phyloP scores from a whole-genome alignment of 1,140 invertebrate genomes.

The Nasonia vitripennis region DNA sequence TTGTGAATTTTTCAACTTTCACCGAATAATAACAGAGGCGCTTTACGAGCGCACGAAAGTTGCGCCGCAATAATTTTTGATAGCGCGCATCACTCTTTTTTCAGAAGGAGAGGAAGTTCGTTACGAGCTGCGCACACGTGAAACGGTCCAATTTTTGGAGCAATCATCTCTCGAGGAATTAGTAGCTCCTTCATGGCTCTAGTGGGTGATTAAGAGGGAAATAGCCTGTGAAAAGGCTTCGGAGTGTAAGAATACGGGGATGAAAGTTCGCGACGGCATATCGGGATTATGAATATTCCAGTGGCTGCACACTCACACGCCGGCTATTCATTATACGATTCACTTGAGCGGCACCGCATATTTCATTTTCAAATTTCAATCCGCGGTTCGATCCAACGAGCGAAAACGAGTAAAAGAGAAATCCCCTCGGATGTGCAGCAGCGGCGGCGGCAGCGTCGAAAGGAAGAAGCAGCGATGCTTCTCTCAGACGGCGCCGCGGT shows the following conservation, averaged over 20 bases:
- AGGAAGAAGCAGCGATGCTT: background rate
- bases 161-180: too few species aligned
- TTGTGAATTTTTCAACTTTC: constrained; percentile 4
- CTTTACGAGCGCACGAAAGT: background rate
- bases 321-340: background rate
- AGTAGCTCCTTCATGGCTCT: too few species aligned
- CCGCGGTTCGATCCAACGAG: too few species aligned
- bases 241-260: too few species aligned
- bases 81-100: background rate
- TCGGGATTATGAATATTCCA: background rate
- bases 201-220: too few species aligned
- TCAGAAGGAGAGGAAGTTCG: too few species aligned
- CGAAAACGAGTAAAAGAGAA: constrained; percentile 45
- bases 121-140: too few species aligned
- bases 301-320: too few species aligned
- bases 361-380: background rate
- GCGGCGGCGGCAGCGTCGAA: background rate
- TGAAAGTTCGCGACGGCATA: background rate
- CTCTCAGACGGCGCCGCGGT: too few species aligned
- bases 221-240: too few species aligned
- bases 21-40: background rate
- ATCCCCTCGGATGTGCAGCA: background rate
- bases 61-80: background rate
- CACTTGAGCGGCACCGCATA: background rate
- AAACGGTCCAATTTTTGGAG: too few species aligned